A percentile compares a stretch with the other conserved stretches of the same genome.
Evolutionary conservation across 2,888 invertebrate species (phyloP).

Genomic region (Mythimna vitellina): DNA sequence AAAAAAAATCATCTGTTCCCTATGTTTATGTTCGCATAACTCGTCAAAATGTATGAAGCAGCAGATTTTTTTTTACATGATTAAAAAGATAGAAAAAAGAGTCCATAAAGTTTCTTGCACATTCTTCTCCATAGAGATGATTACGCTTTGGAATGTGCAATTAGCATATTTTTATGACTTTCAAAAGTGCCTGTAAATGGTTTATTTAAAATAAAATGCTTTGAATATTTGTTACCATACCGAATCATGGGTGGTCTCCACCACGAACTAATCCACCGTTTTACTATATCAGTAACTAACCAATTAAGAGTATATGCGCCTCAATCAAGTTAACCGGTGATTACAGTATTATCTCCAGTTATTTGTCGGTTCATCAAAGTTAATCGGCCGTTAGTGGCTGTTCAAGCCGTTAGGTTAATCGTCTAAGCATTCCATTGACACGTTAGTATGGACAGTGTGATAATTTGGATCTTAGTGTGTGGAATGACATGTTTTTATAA

Average conservation of each 20-base stretch:
- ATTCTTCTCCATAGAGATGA: too few species aligned
- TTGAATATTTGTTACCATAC: neutral
- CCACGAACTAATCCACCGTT: constrained; percentile 15
- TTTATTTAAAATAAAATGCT: too few species aligned
- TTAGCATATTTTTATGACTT: too few species aligned
- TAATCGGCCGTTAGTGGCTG: constrained; percentile 27
- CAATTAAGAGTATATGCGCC: constrained; percentile 19
- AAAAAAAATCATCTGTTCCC: too few species aligned
- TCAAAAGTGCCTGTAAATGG: too few species aligned
- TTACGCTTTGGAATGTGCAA: too few species aligned
- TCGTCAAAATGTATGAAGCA: too few species aligned
- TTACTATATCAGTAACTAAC: constrained; percentile 9
- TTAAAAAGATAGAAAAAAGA: too few species aligned
- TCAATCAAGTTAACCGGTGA: constrained; percentile 41
- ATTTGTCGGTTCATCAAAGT: constrained; percentile 49
- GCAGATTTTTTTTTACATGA: too few species aligned
- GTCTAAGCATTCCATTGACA: constrained; percentile 47
- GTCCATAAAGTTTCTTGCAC: too few species aligned
- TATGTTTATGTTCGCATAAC: too few species aligned
- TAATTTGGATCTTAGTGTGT: neutral
- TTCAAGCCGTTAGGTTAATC: constrained; percentile 41
- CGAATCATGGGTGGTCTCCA: constrained; percentile 4
- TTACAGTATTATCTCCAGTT: constrained; percentile 47
- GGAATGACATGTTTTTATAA: neutral
- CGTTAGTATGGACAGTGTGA: neutral